Base-by-base conservation (phyloP, 2,888 invertebrate genomes). In the Acanthoscelides obtectus region DNA sequence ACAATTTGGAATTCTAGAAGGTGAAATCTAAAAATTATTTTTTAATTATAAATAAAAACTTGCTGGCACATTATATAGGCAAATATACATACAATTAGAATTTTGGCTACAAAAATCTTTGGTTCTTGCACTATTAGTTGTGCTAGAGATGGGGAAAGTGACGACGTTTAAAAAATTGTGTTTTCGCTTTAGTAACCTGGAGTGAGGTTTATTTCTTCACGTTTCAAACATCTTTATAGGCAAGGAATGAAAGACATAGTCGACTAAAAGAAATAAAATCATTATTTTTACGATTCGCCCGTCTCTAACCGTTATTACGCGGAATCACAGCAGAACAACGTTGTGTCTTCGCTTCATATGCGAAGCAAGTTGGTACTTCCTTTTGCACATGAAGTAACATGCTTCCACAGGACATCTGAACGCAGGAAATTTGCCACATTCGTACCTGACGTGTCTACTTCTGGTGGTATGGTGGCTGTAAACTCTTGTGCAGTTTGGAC, bases 381-480 rank as follows among this genome's bases (percentile, higher is more conserved):
- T 71, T 66, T 75, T 76, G 63, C 74, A 75, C 65, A 72, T 72
- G 66, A 76, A 76, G 12, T 65, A 88, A 90, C 81, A 88, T 91
- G 83, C 88, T 91, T 86, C 89, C 90, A 80, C 89, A 90, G 86
- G 90, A 92, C 88, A 90, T 91, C 82, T 88, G 89, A 85, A 90
- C 2, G 68, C 64, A 22, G 69, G 67, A 12, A 78, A 75, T 6
- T 79, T 76, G 19, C 76, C 78, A 69, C 80, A 81, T 73, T 80
- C 80, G 68, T 78, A 79, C 70, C 75, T 77, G 22, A 75, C 70
- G 71, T 81, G 81, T 45, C 80, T 75, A 71, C 72, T 72, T 25
- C 80, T 69, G n/a, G 76, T 79, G 8, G 75, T 73, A 22, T 72
- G 71, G 20, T 75, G 72, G 2, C 76, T 77, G 71, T 80, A 80